Evolutionary conservation across 2,797 vertebrate genomes (phyloP), one percentile per base, ranked within the genome.

Genomic region (Dendrocincla fuliginosa): DNA sequence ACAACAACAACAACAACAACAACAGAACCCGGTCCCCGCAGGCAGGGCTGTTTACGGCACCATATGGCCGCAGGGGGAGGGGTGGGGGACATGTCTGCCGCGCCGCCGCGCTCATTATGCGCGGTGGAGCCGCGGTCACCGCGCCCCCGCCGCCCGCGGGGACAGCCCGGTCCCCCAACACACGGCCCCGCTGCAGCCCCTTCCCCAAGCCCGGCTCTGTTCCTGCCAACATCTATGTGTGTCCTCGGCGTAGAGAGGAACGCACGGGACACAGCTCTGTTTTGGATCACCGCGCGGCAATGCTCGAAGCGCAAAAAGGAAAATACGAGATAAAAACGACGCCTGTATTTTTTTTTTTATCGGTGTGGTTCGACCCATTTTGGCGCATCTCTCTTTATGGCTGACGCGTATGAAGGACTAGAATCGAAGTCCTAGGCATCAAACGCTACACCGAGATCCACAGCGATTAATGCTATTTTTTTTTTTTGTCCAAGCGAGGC

Each of bases 21-120:
- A 55, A 33, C 37, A 33, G n/a, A 44, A 42, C 46, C 27, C 28
- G 30, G 27, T 11, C 52, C 65, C 41, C 32, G 84, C 87, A 3
- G 59, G 87, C 91, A 3, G 59, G 84, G 79, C 83, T 96, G 93
- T 97, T 96, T 77, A 90, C 87, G 68, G 84, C 91, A 93, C 93
- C 92, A 95, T 97, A 95, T 95, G 96, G 96, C 90, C 77, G 93
- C 91, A 60, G 92, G 87, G 91, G 91, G 91, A 89, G 84, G 87
- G 95, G 92, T 8, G 81, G 32, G n/a, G 75, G 92, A 78, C 33
- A 46, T 64, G 89, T 70, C 91, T 91, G 91, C 87, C 92, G 93
- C 69, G 33, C 87, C 89, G 88, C 81, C 61, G 87, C 79, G 93
- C 94, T 95, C 91, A 69, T 92, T 92, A 71, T 90, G 93, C 75